phyloP scores from a whole-genome alignment of 2,113 vertebrate genomes.

The Pipra filicauda region DNA sequence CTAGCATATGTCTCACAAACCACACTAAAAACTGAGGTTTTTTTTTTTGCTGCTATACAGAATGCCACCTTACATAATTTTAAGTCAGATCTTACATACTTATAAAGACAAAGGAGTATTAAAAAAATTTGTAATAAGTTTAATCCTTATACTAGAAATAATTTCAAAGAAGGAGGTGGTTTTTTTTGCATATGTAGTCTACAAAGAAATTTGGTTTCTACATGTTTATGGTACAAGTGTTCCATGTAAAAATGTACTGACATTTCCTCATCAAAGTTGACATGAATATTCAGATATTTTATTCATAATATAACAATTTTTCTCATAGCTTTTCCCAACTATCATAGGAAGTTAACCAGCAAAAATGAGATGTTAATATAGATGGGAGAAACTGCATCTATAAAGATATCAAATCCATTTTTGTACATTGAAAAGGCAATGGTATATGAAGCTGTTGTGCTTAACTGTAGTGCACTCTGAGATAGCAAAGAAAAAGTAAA shows the following conservation, averaged over 20 bases:
- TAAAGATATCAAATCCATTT: not conserved
- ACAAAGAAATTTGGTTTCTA: not conserved
- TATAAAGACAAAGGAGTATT: not conserved
- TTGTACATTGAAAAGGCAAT: not conserved
- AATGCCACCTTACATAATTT: not conserved
- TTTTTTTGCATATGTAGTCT: not conserved
- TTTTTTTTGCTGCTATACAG: not conserved
- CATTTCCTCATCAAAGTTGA: not conserved
- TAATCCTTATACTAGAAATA: not conserved
- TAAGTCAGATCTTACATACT: not conserved
- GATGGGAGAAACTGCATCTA: not conserved
- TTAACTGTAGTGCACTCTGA: not conserved
- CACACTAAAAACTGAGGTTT: not conserved
- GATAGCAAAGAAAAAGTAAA: not conserved
- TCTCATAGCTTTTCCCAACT: not conserved
- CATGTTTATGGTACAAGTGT: not conserved
- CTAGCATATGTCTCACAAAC: slow-evolving; percentile 3
- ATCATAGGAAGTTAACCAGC: not conserved
- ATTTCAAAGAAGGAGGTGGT: rapidly evolving
- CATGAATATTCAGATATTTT: not conserved
- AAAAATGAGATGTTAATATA: not conserved
- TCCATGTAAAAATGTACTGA: not conserved
- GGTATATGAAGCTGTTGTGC: not conserved
- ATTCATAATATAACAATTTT: not conserved
- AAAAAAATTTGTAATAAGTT: not conserved